phyloP scores from a whole-genome alignment of 2,888 invertebrate genomes.

The Eupithecia tripunctaria region DNA sequence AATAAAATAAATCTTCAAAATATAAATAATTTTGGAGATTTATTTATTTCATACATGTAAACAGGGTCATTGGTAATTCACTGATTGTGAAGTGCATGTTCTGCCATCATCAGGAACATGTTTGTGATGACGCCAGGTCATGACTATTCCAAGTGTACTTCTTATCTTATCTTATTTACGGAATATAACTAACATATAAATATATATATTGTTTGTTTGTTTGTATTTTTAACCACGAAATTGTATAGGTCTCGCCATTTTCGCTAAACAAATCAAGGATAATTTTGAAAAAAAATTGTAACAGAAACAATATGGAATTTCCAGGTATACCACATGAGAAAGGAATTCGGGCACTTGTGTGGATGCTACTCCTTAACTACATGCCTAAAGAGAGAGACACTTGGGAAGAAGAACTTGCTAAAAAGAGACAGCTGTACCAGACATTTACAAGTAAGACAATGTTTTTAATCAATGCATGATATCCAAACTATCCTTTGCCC shows the following conservation, averaged over 20 bases:
- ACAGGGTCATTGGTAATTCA: too few species aligned
- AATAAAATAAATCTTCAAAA: too few species aligned
- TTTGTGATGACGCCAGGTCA: background rate
- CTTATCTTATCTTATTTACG: background rate
- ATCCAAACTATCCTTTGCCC: background rate
- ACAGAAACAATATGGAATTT: background rate
- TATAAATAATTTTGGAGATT: too few species aligned
- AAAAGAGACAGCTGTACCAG: conserved; percentile 91
- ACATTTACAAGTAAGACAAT: conserved; percentile 88
- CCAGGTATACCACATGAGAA: conserved; percentile 95
- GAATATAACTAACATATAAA: background rate
- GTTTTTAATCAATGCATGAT: background rate
- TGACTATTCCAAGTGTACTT: background rate
- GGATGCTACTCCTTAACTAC: conserved; percentile 95
- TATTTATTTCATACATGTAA: background rate
- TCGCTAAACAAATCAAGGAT: too few species aligned
- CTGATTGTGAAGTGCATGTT: too few species aligned
- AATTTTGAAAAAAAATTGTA: background rate
- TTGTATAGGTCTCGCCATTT: too few species aligned
- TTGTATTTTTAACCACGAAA: too few species aligned
- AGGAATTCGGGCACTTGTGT: conserved; percentile 92
- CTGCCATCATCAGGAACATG: background rate
- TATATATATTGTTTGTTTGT: too few species aligned
- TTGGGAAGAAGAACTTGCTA: conserved; percentile 82
- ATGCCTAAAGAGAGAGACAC: conserved; percentile 87